Evolutionary conservation across 1,140 invertebrate species (phyloP), one percentile per base, ranked within the genome.

Genomic region (Aculops lycopersici): DNA sequence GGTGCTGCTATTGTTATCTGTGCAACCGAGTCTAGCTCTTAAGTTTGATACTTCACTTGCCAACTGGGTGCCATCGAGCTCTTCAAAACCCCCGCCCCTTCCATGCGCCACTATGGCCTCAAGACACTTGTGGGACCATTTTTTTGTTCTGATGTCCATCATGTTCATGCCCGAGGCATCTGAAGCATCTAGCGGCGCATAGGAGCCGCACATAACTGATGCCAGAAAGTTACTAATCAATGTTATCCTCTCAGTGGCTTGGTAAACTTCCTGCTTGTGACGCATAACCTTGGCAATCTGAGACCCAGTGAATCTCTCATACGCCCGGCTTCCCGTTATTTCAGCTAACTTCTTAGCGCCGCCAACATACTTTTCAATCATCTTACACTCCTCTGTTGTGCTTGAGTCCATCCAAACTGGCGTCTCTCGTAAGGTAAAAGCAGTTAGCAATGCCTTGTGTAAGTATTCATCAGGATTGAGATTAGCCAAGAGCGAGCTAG

Each of bases 101-200:
- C n/a, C n/a, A n/a, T n/a, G 43, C 17, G n/a, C n/a, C n/a, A n/a
- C n/a, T 52, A 48, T 49, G 45, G 69, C 73, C 57, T 79, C 63
- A 3, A 88, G 54, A 50, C 77, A 70, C 17, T 64, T 51, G 20
- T 67, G 53, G 43, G 69, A 64, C 86, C 83, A 94, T 35, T 61
- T 59, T 60, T 74, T 76, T 0, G 54, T 65, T 21, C 58, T 63
- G 31, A 94, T 79, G 55, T 94, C 70, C 42, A 95, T 58, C 14
- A 95, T 61, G 59, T 95, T 94, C 83, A 90, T 95, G 20, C 86
- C 88, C 3, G 83, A 90, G 1, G 71, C 84, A 61, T 94, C 86
- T 1, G 78, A 70, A 45, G 66, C 66, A 55, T 94, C 88, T 38
- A 94, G 84, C 0, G 75, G 69, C 0, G 80, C 81, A 50, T 83